Conservation (phyloP, 2,888 invertebrate genomes). For the Pinctada fucata region DNA sequence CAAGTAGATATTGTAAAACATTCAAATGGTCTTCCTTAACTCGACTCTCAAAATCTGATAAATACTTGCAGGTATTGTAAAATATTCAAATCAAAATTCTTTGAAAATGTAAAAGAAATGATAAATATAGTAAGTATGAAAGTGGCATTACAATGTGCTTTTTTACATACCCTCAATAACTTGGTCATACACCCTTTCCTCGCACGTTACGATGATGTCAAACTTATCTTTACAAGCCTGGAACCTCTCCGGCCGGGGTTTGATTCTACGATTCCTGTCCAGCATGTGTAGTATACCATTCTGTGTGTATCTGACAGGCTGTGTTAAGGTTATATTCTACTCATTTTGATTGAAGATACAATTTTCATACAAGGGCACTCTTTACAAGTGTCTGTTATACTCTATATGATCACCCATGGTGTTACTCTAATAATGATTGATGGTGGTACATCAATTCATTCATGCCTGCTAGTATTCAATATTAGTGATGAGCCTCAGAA, state of each 20-base stretch:
- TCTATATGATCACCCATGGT: no score
- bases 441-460: no score
- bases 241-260: constrained; percentile 94
- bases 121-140: background rate
- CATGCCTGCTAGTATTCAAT: no score
- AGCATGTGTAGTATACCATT: constrained; percentile 98
- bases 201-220: constrained; percentile 97
- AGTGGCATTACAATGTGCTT: background rate
- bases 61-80: background rate
- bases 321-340: constrained; percentile 20
- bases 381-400: no score
- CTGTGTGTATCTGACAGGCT: constrained; percentile 86
- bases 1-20: background rate
- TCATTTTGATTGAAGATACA: no score
- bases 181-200: constrained; percentile 99
- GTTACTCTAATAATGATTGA: no score
- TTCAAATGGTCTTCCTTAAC: constrained; percentile 83
- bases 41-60: constrained; percentile 82
- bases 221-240: constrained; percentile 92
- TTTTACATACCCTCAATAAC: constrained; percentile 88
- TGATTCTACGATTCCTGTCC: constrained; percentile 97
- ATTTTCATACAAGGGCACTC: no score
- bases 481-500: no score
- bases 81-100: background rate
- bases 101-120: background rate